Conservation (phyloP, 2,888 invertebrate genomes). For the Lycophotia porphyrea region DNA sequence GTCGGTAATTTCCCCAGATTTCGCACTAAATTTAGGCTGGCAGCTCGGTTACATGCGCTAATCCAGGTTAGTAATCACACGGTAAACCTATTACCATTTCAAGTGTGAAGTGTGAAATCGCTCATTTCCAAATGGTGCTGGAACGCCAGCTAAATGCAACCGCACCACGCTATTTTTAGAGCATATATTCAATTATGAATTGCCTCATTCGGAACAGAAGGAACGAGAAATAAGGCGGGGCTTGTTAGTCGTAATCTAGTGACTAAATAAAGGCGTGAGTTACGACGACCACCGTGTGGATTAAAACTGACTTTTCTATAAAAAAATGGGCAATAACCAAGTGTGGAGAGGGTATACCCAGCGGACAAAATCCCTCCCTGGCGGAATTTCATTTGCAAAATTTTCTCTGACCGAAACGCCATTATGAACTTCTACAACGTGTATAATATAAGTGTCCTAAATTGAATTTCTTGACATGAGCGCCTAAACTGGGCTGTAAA, state of each 20-base stretch:
- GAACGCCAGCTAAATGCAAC: slow-evolving; percentile 66
- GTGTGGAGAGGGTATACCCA: slow-evolving; percentile 74
- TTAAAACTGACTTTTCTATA: slow-evolving; percentile 81
- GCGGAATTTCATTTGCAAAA: slow-evolving; percentile 84
- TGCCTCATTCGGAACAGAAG: slow-evolving; percentile 67
- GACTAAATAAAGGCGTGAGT: slow-evolving; percentile 83
- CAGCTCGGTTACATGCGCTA: slow-evolving; percentile 67
- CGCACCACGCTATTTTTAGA: slow-evolving; percentile 62
- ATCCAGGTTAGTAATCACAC: slow-evolving; percentile 81
- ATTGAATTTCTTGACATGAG: slow-evolving; percentile 70
- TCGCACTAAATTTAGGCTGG: slow-evolving; percentile 67
- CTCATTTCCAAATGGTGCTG: slow-evolving; percentile 69
- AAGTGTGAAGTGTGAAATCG: slow-evolving; percentile 81
- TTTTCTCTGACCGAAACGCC: slow-evolving; percentile 77
- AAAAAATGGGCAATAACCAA: slow-evolving; percentile 83
- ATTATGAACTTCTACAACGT: slow-evolving; percentile 73
- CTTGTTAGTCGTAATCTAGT: slow-evolving; percentile 80
- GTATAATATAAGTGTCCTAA: slow-evolving; percentile 71
- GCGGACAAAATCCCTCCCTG: slow-evolving; percentile 75
- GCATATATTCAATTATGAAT: slow-evolving; percentile 68
- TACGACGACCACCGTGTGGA: slow-evolving; percentile 78
- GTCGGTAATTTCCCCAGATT: slow-evolving; percentile 60
- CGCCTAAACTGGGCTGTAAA: slow-evolving; percentile 63
- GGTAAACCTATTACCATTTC: slow-evolving; percentile 79
- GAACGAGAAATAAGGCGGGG: slow-evolving; percentile 70